A percentile compares a stretch with the other conserved stretches of the same genome.
Evolutionary conservation across 2,888 invertebrate species (phyloP).

Genomic region (Chrysina gloriosa): DNA sequence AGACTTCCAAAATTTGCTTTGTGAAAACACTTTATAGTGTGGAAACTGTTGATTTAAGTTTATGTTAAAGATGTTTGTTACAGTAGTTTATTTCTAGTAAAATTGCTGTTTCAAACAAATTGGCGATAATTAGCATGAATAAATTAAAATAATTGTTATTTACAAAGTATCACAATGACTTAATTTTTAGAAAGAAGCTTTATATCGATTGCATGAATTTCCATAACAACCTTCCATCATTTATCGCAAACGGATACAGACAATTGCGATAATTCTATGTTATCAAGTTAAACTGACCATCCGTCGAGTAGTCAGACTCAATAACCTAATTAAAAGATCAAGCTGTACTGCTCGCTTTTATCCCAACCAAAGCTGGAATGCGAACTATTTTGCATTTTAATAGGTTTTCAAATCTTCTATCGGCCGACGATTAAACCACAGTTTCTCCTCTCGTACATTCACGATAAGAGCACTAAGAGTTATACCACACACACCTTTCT

Average conservation of each 20-base stretch:
- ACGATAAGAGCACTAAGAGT: slow-evolving; percentile 2
- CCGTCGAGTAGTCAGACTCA: slow-evolving; percentile 3
- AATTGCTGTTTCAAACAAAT: too few species aligned
- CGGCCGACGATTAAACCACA: slow-evolving; percentile 41
- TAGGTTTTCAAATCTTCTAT: slow-evolving; percentile 46
- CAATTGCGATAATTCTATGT: slow-evolving; percentile 30
- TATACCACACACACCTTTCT: slow-evolving; percentile 12
- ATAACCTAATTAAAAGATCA: slow-evolving; percentile 25
- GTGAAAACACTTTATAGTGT: too few species aligned
- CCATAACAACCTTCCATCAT: neutral
- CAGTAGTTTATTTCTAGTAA: too few species aligned
- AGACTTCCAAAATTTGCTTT: too few species aligned
- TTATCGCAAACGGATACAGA: slow-evolving; percentile 9
- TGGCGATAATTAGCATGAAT: neutral
- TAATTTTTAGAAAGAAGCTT: neutral
- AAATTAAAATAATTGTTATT: neutral
- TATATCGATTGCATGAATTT: neutral
- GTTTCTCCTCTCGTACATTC: neutral
- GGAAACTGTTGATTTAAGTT: too few species aligned
- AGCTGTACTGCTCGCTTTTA: slow-evolving; percentile 16
- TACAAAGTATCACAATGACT: neutral
- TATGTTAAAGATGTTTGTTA: too few species aligned
- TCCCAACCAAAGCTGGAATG: slow-evolving; percentile 21
- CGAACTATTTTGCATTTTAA: slow-evolving; percentile 50
- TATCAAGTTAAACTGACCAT: slow-evolving; percentile 3